Percentiles rank a stretch among this genome's conserved stretches.
Conservation (phyloP, 2,797 vertebrate genomes). For the Chelon auratus region DNA sequence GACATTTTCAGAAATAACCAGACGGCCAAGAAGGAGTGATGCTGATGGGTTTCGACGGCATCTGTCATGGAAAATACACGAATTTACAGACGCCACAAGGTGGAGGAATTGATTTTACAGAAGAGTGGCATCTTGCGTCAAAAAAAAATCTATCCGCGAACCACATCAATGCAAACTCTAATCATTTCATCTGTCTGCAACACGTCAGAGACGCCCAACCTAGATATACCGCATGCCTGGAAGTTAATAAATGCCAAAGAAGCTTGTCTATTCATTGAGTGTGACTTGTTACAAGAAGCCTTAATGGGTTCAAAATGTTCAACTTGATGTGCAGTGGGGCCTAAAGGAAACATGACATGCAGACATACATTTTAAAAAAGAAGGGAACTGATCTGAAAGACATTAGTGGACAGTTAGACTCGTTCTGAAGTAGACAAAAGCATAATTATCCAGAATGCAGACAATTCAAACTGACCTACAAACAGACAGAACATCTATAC, state of each 20-base stretch:
- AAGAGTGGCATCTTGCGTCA: neutral
- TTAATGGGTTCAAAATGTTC: neutral
- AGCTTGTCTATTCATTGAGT: neutral
- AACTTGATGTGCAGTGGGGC: neutral
- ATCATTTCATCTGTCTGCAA: neutral
- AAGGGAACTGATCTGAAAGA: neutral
- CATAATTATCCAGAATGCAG: neutral
- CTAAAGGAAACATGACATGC: no score
- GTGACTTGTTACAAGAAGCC: neutral
- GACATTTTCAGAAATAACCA: conserved; percentile 15
- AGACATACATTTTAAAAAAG: no score
- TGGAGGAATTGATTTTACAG: neutral
- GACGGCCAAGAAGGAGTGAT: neutral
- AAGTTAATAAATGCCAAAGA: neutral
- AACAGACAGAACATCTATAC: neutral
- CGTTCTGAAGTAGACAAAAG: neutral
- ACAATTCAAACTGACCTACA: neutral
- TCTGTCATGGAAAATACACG: neutral
- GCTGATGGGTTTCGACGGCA: neutral
- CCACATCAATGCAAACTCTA: neutral
- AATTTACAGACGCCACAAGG: neutral
- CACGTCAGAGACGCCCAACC: neutral
- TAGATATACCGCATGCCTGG: neutral
- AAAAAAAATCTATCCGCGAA: neutral
- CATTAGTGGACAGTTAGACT: neutral